Conservation (phyloP, 2,888 invertebrate species). For the Drosophila setosimentum region DNA sequence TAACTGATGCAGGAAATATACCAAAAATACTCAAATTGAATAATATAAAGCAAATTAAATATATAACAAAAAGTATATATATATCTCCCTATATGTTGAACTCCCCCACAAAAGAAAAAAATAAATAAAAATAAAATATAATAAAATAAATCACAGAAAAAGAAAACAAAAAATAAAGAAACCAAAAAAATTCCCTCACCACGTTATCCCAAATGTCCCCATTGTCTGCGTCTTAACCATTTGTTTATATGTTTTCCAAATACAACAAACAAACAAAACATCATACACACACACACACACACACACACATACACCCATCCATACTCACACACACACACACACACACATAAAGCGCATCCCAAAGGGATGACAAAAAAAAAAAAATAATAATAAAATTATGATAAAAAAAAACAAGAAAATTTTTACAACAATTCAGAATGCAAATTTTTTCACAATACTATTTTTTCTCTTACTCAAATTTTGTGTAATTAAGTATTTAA, state of each 20-base stretch:
- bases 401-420: slow-evolving; percentile 40
- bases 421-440: slow-evolving; percentile 70
- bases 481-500: slow-evolving; percentile 31
- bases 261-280: slow-evolving; percentile 67
- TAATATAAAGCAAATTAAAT: slow-evolving; percentile 50
- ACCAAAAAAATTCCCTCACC: slow-evolving; percentile 49
- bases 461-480: slow-evolving; percentile 28
- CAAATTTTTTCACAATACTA: slow-evolving; percentile 57
- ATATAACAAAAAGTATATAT: slow-evolving; percentile 50
- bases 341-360: slow-evolving; percentile 59
- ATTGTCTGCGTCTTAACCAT: slow-evolving; percentile 93
- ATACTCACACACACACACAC: slow-evolving; percentile 34
- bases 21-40: slow-evolving; percentile 37
- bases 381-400: slow-evolving; percentile 15
- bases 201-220: slow-evolving; percentile 88
- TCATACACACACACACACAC: slow-evolving; percentile 64
- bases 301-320: slow-evolving; percentile 28
- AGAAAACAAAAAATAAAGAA: slow-evolving; percentile 30
- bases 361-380: slow-evolving; percentile 53
- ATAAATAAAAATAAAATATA: slow-evolving; percentile 30
- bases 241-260: slow-evolving; percentile 87
- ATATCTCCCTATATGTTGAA: slow-evolving; percentile 84
- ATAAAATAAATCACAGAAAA: slow-evolving; percentile 38
- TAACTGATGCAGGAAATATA: slow-evolving; percentile 42
- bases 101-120: slow-evolving; percentile 74